A percentile compares a stretch with the other conserved stretches of the same genome.
Evolutionary conservation across 64 coral and sea anemone genomes (phyloP).

Genomic region (Actinia equina): DNA sequence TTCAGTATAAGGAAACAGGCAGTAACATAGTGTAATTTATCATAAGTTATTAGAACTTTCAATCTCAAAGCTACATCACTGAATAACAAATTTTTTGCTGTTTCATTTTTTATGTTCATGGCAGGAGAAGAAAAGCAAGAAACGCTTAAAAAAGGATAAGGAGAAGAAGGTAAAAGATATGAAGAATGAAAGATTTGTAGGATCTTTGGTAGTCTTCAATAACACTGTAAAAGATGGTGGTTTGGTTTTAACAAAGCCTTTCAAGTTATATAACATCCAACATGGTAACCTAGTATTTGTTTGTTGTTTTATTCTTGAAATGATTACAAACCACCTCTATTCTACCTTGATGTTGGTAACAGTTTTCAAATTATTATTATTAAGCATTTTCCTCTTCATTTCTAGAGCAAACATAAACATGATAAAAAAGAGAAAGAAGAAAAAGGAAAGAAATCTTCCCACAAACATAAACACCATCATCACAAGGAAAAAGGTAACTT

Average conservation of each 20-base stretch:
- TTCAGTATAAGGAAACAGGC: no score
- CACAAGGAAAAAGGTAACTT: slow-evolving; percentile 2
- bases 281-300: no score
- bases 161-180: slow-evolving; percentile 41
- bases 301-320: not conserved
- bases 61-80: no score
- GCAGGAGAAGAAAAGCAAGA: slow-evolving; percentile 36
- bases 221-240: no score
- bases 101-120: not conserved
- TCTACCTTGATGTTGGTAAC: not conserved
- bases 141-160: slow-evolving; percentile 43
- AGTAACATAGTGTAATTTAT: no score
- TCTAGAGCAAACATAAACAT: slow-evolving; percentile 48
- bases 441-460: slow-evolving; percentile 44
- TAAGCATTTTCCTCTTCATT: not conserved
- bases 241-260: no score
- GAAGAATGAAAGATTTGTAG: not conserved
- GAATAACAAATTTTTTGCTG: no score
- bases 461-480: not conserved
- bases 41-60: no score
- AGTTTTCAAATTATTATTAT: no score
- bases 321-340: not conserved
- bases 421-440: slow-evolving; percentile 14
- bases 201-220: no score
- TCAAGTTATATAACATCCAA: no score